Evolutionary conservation across 2,113 vertebrate species (phyloP), one percentile per base, ranked within the genome.

Genomic region (Chaenocephalus aceratus): DNA sequence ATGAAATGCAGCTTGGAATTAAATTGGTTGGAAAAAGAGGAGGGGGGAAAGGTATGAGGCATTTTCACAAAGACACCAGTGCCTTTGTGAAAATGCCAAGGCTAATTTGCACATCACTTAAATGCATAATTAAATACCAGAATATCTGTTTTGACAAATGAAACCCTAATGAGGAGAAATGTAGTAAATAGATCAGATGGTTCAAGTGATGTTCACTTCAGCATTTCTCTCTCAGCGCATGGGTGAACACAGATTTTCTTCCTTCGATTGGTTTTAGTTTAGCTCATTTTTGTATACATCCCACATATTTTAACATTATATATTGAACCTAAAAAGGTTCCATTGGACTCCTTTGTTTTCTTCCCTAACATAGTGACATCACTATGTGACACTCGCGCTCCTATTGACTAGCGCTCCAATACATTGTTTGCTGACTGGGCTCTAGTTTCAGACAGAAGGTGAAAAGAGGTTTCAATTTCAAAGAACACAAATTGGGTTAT

Each of bases 1-100:
- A 88, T 96, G 94, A 96, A 96, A 96, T 88, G 92, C 78, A 86
- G 90, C 88, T 91, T 72, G 83, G 93, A 94, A 93, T 95, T 94
- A 94, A 95, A 95, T 95, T 94, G 92, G 81, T 80, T 91, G 79
- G 92, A 94, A 92, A 89, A 89, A 91, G 84, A 74, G 51, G 56
- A 81, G 36, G 54, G 68, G 36, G 64, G 77, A 72, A 84, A 82
- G 92, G 91, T 91, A 88, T 15, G 68, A 82, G 66, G 86, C 76
- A 57, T 66, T 81, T 91, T 89, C 81, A 83, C 83, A 88, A 79
- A 86, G 72, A 88, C 87, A 83, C 41, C 87, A 83, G 77, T 90
- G 84, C 81, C 87, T 94, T 91, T 95, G 89, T 92, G 83, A 82
- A 91, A 91, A 92, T 89, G 84, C 89, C 82, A 91, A 91, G 89